Evolutionary conservation across 2,797 vertebrate species (phyloP).

Genomic region (Catamblyrhynchus diadema): DNA sequence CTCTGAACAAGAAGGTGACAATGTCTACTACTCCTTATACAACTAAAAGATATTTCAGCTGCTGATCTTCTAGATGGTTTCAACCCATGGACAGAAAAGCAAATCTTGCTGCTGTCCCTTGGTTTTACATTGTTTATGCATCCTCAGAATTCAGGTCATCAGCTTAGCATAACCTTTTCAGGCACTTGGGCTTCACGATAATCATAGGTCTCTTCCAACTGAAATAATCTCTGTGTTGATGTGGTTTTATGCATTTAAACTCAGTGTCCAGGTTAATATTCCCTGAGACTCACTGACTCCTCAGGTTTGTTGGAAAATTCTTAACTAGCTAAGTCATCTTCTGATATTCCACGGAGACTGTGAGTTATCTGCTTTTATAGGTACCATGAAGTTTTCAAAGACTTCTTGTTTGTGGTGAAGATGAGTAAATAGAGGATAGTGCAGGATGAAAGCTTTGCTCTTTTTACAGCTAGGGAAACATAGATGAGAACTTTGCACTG

Average conservation of each 20-base stretch:
- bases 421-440: neutral
- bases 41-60: neutral
- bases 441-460: neutral
- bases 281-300: neutral
- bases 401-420: neutral
- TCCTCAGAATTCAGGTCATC: neutral
- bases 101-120: neutral
- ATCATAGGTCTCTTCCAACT: neutral
- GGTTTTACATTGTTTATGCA: neutral
- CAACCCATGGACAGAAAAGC: neutral
- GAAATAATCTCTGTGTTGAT: neutral
- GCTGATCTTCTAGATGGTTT: neutral
- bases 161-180: neutral
- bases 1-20: neutral
- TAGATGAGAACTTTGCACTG: neutral
- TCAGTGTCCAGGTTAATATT: neutral
- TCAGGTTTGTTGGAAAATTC: neutral
- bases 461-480: neutral
- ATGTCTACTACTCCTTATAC: neutral
- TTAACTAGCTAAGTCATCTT: neutral
- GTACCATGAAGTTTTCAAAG: neutral
- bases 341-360: neutral
- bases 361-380: neutral
- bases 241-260: neutral
- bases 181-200: accelerated